Base-by-base conservation (phyloP, 1,140 invertebrate genomes). In the Sitophilus oryzae region DNA sequence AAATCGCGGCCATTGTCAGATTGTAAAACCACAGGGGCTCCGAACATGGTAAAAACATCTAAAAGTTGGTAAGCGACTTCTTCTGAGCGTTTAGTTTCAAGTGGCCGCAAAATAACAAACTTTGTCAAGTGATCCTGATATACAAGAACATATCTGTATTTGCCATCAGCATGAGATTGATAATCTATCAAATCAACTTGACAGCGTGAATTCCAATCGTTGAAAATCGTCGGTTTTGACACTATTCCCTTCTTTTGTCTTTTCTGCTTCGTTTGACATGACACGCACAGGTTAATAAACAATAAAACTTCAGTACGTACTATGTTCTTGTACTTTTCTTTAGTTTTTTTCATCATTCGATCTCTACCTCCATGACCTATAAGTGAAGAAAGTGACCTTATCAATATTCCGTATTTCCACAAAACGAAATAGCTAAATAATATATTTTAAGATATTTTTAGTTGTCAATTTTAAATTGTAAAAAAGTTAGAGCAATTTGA, bases 111-210 rank as follows among this genome's bases (percentile, higher is more conserved):
- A 22, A 47, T 35, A 15, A 60, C 23, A 55, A 66, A 67, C 56
- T 77, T 78, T 3, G 71, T 75, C 1, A 73, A 55, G 45, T 75
- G 70, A 51, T 76, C 71, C 66, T 77, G 71, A 58, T 77, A 78
- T 3, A 72, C 62, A 36, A 79, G 56, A 48, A 77, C 68, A 57
- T 71, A 77, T 58, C 69, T 73, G 49, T 54, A 74, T 2, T 70
- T 60, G n/a, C 66, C 65, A 66, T 76, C 75, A 40, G 65, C 20
- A 41, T 71, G 61, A 19, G 67, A 66, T 58, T 77, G 73, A 22
- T 71, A 57, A 60, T 77, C 73, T 38, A 77, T 77, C 6, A 77
- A 55, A 61, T 77, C 74, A 10, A 77, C 66, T 66, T 77, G 74
- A 54, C 71, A 73, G 44, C 73, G 30, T 45, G 36, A 56, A 55